phyloP scores from a whole-genome alignment of 1,140 invertebrate species.

The Drosophila kohkoa region DNA sequence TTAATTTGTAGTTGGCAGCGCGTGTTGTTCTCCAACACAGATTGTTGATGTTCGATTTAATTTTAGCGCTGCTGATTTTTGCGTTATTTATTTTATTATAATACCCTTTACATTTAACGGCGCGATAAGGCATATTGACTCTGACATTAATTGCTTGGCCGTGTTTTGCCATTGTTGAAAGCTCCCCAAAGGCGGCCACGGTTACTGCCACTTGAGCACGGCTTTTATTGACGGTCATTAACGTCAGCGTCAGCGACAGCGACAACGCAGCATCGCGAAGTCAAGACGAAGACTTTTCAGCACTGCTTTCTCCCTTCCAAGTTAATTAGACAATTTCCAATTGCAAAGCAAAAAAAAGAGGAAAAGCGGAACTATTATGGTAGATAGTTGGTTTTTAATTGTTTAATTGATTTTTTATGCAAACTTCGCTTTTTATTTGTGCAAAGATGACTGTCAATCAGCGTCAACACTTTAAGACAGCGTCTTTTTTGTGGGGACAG shows the following conservation, averaged over 20 bases:
- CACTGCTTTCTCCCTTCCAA: conserved; percentile 2
- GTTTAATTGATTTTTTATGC: conserved; percentile 8
- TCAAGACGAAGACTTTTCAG: conserved; percentile 16
- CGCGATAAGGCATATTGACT: conserved; percentile 82
- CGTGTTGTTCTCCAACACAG: conserved; percentile 60
- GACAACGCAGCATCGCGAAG: conserved; percentile 9
- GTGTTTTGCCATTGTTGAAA: conserved; percentile 35
- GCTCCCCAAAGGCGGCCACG: conserved; percentile 1
- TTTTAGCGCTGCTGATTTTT: conserved; percentile 79
- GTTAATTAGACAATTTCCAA: conserved; percentile 22
- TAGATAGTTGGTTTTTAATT: conserved; percentile 17
- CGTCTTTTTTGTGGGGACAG: neutral
- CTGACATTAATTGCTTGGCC: conserved; percentile 76
- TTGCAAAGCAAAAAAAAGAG: neutral
- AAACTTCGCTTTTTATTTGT: neutral
- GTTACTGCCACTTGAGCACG: conserved; percentile 72
- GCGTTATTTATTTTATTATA: conserved; percentile 83
- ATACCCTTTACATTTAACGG: conserved; percentile 82
- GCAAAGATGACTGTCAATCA: neutral
- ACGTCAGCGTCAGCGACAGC: conserved; percentile 57
- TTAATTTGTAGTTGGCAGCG: conserved; percentile 14
- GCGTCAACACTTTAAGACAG: neutral
- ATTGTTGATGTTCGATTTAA: conserved; percentile 83
- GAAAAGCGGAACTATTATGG: conserved; percentile 1
- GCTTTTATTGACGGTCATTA: conserved; percentile 82